phyloP scores from a whole-genome alignment of 2,113 vertebrate genomes.

The Dromiciops gliroides region DNA sequence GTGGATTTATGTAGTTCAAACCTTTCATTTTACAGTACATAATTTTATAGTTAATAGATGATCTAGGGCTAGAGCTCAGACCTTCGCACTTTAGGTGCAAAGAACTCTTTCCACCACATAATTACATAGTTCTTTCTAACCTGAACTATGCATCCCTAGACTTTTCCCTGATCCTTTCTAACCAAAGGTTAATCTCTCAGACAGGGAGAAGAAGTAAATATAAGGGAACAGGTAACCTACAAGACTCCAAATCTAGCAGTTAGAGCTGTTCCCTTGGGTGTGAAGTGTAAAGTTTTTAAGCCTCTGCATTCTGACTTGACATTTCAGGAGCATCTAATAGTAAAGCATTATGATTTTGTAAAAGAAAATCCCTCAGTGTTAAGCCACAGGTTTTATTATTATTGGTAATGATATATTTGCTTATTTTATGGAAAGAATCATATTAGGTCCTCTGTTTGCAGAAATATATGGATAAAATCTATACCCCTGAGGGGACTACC shows the following conservation, averaged over 20 bases:
- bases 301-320: background rate
- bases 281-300: background rate
- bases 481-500: background rate
- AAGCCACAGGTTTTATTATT: background rate
- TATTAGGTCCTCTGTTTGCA: background rate
- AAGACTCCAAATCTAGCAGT: background rate
- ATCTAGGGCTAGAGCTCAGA: background rate
- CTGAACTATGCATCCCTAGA: background rate
- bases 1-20: background rate
- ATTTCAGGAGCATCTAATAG: background rate
- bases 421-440: background rate
- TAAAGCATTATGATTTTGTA: background rate
- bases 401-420: background rate
- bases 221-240: background rate
- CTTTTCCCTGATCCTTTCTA: background rate
- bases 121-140: background rate
- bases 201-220: background rate
- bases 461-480: background rate
- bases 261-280: background rate
- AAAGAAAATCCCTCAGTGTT: background rate
- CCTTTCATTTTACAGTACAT: background rate
- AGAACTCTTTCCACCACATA: background rate
- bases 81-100: background rate
- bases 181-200: background rate
- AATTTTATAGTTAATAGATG: background rate